Evolutionary conservation across 2,888 invertebrate species (phyloP), one percentile per base, ranked within the genome.

Genomic region (Vesta saturnalis): DNA sequence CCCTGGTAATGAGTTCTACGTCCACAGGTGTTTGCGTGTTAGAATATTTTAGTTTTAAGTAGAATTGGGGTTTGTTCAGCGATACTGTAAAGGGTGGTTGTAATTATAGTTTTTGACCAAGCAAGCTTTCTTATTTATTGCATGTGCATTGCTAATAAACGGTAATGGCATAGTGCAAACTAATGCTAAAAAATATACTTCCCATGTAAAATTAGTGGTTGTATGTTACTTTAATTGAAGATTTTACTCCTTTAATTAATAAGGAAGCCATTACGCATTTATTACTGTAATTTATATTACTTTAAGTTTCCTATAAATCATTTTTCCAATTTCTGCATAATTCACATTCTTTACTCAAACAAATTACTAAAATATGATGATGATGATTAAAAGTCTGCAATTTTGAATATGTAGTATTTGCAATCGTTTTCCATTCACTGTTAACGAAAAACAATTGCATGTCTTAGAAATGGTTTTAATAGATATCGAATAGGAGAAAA

Each of bases 21-120:
- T 74, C 69, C 73, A 72, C 73, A 73, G 73, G 74, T 74, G 74
- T 73, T 73, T 72, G 73, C 72, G 69, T 73, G 73, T 54, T 64
- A 57, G 73, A 67, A 72, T 74, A 74, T 74, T 73, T 74, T 60
- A 70, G 70, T 71, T 71, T 66, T 61, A 70, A 60, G 16, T 43
- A 52, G 18, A 47, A 46, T 30, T 58, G 63, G 56, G 67, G 64
- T 64, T 60, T 58, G 61, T 68, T 61, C 15, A 54, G 67, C 61
- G 64, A 68, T 71, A 30, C 39, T 16, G 30, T 30, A 58, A 14
- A 16, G 14, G 35, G 3, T 58, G 15, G 30, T 19, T 19, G 18
- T 39, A 58, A 35, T 35, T 30, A 58, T 19, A 58, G 58, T 58
- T 58, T 58, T 58, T 35, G 35, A 58, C 52, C 52, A 52, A 21